These are phyloP conservation scores for Tanypteryx hageni DNA, from an alignment of 2,888 invertebrate genomes.

Conservation along the genomic window DNA sequence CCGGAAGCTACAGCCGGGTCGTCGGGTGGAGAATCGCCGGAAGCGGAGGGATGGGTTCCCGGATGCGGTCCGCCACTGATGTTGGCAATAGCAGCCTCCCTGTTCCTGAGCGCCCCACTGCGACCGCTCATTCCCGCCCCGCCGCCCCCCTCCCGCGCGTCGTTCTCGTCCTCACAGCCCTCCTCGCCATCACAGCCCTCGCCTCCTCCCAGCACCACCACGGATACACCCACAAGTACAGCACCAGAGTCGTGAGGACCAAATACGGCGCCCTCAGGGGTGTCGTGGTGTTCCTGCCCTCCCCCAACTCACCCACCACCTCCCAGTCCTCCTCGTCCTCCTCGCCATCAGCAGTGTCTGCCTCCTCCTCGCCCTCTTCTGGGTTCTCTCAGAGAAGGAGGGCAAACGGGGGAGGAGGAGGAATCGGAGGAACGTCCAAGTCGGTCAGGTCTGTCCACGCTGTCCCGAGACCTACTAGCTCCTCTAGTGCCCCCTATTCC, in stretches of 20 bases:
- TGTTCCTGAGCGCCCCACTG: slow-evolving; percentile 38
- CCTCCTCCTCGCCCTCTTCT: not conserved
- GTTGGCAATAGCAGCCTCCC: slow-evolving; percentile 52
- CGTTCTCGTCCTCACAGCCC: not conserved
- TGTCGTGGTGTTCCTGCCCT: slow-evolving; percentile 84
- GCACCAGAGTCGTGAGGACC: slow-evolving; percentile 89
- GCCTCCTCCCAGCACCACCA: slow-evolving; percentile 50
- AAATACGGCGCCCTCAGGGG: slow-evolving; percentile 94
- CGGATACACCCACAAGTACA: slow-evolving; percentile 75
- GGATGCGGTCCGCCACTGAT: slow-evolving; percentile 49
- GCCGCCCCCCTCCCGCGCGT: not conserved
- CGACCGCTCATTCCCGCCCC: slow-evolving; percentile 41
- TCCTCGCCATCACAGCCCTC: slow-evolving; percentile 30
- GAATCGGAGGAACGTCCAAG: not conserved
- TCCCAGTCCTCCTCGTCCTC: slow-evolving; percentile 31
- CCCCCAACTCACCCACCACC: slow-evolving; percentile 77
- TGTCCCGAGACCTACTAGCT: slow-evolving; percentile 56
- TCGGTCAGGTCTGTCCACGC: slow-evolving; percentile 56
- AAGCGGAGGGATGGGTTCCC: not conserved
- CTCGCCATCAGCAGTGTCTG: not conserved
- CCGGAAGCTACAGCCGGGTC: slow-evolving; percentile 1
- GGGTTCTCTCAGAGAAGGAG: slow-evolving; percentile 30
- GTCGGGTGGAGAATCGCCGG: slow-evolving; percentile 31
- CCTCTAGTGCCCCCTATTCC: slow-evolving; percentile 36
- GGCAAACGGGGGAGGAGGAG: slow-evolving; percentile 3